These are phyloP conservation scores for Leuciscus waleckii DNA, from an alignment of 2,797 vertebrate genomes.

Conservation along the genomic window DNA sequence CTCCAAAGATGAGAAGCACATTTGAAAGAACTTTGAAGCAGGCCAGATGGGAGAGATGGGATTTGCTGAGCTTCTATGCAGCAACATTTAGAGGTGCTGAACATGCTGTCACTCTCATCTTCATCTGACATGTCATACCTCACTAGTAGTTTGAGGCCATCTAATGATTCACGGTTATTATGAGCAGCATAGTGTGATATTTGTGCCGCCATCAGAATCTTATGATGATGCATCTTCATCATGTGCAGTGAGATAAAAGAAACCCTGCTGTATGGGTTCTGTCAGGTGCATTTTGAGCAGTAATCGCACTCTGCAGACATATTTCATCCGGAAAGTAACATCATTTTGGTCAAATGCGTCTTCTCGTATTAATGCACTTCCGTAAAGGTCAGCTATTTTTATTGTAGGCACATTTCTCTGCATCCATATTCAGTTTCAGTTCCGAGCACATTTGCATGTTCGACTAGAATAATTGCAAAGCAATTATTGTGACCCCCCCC, in stretches of 20 bases:
- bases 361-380: conserved; percentile 3
- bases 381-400: conserved; percentile 23
- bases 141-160: conserved; percentile 9
- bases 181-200: neutral
- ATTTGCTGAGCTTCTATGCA: conserved; percentile 12
- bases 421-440: conserved; percentile 23
- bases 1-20: conserved; percentile 64
- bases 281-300: neutral
- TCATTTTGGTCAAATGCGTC: neutral
- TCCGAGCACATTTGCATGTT: neutral
- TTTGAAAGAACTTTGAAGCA: conserved; percentile 65
- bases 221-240: conserved; percentile 26
- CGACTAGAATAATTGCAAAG: neutral
- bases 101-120: conserved; percentile 49
- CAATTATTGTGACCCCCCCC: neutral
- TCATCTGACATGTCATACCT: conserved; percentile 32
- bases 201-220: neutral
- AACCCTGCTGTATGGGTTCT: neutral
- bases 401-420: neutral
- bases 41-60: conserved; percentile 39
- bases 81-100: conserved; percentile 55
- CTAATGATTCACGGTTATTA: conserved; percentile 18
- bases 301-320: neutral
- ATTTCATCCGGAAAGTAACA: conserved; percentile 10
- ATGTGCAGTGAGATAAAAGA: neutral